Conservation (phyloP, 2,888 invertebrate genomes). For the Selenia dentaria region DNA sequence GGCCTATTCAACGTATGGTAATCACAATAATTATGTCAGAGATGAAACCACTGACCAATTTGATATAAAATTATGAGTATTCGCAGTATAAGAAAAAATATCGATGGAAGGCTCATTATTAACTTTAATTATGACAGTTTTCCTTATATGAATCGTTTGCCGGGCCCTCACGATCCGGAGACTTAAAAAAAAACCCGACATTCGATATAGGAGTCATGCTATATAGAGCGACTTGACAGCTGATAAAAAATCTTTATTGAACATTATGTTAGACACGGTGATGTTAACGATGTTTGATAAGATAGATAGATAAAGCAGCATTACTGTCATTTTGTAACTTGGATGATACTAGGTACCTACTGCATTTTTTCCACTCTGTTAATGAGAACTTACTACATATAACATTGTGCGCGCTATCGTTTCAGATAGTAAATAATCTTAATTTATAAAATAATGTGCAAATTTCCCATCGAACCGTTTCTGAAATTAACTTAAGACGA, state of each 20-base stretch:
- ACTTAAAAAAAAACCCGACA: conserved; percentile 69
- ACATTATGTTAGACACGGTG: conserved; percentile 57
- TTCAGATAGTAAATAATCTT: too few relatives aligned
- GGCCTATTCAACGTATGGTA: too few relatives aligned
- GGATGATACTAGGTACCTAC: not conserved
- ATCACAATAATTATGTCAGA: conserved; percentile 48
- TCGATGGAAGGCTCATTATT: conserved; percentile 71
- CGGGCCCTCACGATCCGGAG: conserved; percentile 53
- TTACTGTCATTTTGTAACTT: conserved; percentile 11
- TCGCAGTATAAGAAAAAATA: conserved; percentile 66
- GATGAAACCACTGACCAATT: conserved; percentile 53
- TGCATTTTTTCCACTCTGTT: not conserved
- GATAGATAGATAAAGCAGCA: conserved; percentile 38
- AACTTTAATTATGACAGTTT: conserved; percentile 82
- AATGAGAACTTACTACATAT: conserved; percentile 2
- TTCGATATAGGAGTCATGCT: conserved; percentile 56
- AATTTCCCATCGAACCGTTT: too few relatives aligned
- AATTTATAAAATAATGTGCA: too few relatives aligned
- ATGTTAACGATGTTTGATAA: conserved; percentile 54
- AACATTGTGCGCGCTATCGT: too few relatives aligned
- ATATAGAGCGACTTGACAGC: conserved; percentile 64
- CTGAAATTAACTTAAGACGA: too few relatives aligned
- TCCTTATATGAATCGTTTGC: conserved; percentile 77
- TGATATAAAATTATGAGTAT: conserved; percentile 76
- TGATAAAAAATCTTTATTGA: conserved; percentile 60